phyloP scores from a whole-genome alignment of 2,797 vertebrate species.

The Sciurus vulgaris region DNA sequence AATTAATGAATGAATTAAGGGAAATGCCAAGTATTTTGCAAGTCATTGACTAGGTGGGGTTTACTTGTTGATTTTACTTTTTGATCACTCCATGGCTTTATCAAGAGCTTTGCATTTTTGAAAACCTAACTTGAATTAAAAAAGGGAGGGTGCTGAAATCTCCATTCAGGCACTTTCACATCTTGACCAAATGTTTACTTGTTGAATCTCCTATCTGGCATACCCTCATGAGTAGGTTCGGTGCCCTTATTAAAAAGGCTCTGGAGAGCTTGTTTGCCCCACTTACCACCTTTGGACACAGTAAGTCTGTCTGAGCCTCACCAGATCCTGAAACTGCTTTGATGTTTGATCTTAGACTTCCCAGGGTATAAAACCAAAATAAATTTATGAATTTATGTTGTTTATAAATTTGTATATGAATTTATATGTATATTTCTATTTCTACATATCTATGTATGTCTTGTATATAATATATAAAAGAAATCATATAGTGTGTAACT shows the following conservation, averaged over 20 bases:
- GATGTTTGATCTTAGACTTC: not conserved
- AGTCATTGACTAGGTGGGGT: not conserved
- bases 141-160: not conserved
- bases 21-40: not conserved
- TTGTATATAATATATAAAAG: not conserved
- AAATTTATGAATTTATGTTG: not conserved
- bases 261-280: accelerated
- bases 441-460: not conserved
- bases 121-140: not conserved
- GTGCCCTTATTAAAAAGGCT: not conserved
- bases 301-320: not conserved
- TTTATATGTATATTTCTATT: too few species aligned
- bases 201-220: not conserved
- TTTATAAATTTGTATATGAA: not conserved
- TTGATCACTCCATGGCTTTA: too few species aligned
- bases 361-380: not conserved
- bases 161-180: not conserved
- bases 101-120: not conserved
- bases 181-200: not conserved
- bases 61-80: not conserved
- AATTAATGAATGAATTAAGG: too few species aligned
- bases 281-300: not conserved
- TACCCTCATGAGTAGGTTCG: not conserved
- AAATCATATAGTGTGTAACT: not conserved
- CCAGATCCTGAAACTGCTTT: not conserved